phyloP scores from a whole-genome alignment of 2,888 invertebrate species.

The Drosophila fulvimacula region DNA sequence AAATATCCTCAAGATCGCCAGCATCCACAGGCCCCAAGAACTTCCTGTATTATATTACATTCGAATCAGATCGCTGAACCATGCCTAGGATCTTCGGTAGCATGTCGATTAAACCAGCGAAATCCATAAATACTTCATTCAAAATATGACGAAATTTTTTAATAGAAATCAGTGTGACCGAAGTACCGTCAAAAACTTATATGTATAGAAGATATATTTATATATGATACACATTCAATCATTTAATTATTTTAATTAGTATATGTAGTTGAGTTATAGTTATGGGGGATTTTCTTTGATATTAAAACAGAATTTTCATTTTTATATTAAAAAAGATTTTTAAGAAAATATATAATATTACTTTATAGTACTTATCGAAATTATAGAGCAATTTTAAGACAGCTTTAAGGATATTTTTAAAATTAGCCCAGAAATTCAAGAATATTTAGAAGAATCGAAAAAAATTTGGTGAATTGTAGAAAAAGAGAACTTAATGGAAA shows the following conservation, averaged over 20 bases:
- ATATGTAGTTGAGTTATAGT: neutral
- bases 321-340: neutral
- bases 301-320: neutral
- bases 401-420: too few relatives aligned
- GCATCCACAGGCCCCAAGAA: neutral
- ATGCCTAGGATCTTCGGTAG: constrained; percentile 29
- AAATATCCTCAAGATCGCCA: neutral
- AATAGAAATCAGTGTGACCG: constrained; percentile 51
- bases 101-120: constrained; percentile 39
- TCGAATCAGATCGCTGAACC: constrained; percentile 51
- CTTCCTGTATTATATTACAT: constrained; percentile 1
- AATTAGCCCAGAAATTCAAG: too few relatives aligned
- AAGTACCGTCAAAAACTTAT: too few relatives aligned
- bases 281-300: neutral
- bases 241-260: neutral
- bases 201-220: too few relatives aligned
- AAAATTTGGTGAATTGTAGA: too few relatives aligned
- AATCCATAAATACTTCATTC: constrained; percentile 18
- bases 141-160: neutral
- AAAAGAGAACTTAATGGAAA: too few relatives aligned
- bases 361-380: too few relatives aligned
- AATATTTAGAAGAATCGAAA: too few relatives aligned
- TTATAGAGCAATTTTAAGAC: too few relatives aligned
- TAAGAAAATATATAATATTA: too few relatives aligned
- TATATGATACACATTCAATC: too few relatives aligned